These are phyloP conservation scores for Perdita meconis DNA, from an alignment of 2,888 invertebrate species.

Conservation along the genomic window DNA sequence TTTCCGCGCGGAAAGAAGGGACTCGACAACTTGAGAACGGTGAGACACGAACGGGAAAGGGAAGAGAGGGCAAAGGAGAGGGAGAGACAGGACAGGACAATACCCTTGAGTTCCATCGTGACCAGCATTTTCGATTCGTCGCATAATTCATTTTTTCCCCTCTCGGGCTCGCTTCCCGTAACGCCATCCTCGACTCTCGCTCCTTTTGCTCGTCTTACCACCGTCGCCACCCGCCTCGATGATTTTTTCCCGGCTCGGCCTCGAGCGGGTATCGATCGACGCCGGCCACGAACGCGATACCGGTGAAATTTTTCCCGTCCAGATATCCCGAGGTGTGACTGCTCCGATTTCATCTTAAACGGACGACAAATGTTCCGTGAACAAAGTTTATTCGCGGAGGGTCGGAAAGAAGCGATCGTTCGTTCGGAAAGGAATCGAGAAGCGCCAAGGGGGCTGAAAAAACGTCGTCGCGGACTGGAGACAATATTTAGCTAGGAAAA, in stretches of 20 bases:
- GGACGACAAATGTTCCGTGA: background rate
- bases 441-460: background rate
- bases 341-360: constrained; percentile 3
- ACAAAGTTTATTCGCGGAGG: background rate
- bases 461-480: constrained; percentile 4
- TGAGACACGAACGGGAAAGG: background rate
- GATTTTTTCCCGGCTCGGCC: constrained; percentile 37
- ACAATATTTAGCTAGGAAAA: constrained; percentile 22
- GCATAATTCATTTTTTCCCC: constrained; percentile 73
- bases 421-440: background rate
- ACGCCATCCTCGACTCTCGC: constrained; percentile 43
- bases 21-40: constrained; percentile 11
- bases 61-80: constrained; percentile 2
- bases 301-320: constrained; percentile 25
- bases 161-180: constrained; percentile 7
- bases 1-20: background rate
- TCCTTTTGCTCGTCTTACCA: constrained; percentile 21
- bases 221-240: background rate
- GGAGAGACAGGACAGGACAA: constrained; percentile 70
- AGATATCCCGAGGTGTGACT: background rate
- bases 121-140: constrained; percentile 76
- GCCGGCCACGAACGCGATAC: constrained; percentile 19
- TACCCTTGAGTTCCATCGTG: constrained; percentile 74
- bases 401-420: background rate
- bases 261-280: constrained; percentile 65